Conservation (phyloP, 2,888 invertebrate genomes). For the Drosophila lacicola region DNA sequence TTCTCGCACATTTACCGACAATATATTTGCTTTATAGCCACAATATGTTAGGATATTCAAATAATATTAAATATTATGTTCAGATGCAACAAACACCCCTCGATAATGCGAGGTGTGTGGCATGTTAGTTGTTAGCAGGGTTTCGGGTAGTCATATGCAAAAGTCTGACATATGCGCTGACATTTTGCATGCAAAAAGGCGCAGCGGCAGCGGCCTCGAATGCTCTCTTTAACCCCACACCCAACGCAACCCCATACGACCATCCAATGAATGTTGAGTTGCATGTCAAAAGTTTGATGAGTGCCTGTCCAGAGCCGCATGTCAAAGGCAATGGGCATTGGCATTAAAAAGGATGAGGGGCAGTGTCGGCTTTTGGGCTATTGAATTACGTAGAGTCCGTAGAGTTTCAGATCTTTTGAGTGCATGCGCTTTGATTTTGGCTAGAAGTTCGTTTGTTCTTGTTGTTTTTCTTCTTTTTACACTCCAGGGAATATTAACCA, state of each 20-base stretch:
- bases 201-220: constrained; percentile 63
- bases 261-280: constrained; percentile 39
- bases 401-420: constrained; percentile 71
- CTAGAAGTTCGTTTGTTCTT: constrained; percentile 21
- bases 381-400: constrained; percentile 77
- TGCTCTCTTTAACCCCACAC: constrained; percentile 36
- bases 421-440: constrained; percentile 74
- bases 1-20: not conserved
- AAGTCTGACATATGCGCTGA: constrained; percentile 81
- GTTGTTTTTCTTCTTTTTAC: constrained; percentile 25
- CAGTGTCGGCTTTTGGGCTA: constrained; percentile 63
- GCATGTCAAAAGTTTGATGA: constrained; percentile 80
- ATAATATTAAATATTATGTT: constrained; percentile 31
- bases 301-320: constrained; percentile 74
- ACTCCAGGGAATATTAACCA: constrained; percentile 62
- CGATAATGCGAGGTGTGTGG: constrained; percentile 23
- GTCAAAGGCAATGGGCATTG: constrained; percentile 61
- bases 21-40: constrained; percentile 12
- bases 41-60: constrained; percentile 54
- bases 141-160: constrained; percentile 62
- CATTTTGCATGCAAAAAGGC: constrained; percentile 81
- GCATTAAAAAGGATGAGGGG: constrained; percentile 15
- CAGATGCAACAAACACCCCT: constrained; percentile 52
- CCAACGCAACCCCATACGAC: not conserved
- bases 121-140: not conserved